Percentiles rank a stretch among this genome's conserved stretches.
Evolutionary conservation across 2,797 vertebrate genomes (phyloP).

Genomic region (Eurystomus glaucurus): DNA sequence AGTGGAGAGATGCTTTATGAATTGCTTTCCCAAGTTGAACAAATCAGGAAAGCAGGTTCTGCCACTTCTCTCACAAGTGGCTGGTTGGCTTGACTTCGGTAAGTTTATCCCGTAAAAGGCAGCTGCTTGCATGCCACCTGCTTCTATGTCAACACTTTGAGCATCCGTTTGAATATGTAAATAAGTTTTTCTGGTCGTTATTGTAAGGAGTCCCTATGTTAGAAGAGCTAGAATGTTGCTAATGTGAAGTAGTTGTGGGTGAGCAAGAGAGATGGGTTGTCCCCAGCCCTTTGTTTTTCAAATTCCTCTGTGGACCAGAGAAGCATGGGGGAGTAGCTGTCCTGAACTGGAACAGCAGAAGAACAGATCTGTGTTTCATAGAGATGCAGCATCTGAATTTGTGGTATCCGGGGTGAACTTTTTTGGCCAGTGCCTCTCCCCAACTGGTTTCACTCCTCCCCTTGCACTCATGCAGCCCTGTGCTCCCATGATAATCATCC

Average conservation of each 20-base stretch:
- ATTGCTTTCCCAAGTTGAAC: background rate
- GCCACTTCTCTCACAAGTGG: rapidly evolving
- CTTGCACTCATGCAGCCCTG: background rate
- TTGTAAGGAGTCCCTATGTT: background rate
- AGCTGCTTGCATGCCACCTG: background rate
- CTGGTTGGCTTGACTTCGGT: background rate
- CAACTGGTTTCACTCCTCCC: background rate
- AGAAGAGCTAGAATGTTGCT: background rate
- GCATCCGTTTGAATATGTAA: background rate
- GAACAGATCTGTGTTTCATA: background rate
- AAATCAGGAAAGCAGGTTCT: background rate
- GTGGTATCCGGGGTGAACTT: background rate
- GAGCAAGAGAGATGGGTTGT: background rate
- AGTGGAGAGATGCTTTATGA: background rate
- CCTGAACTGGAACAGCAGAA: background rate
- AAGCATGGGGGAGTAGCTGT: background rate
- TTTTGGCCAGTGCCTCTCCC: background rate
- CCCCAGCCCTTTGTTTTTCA: background rate
- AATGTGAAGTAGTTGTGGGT: background rate
- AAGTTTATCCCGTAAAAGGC: background rate
- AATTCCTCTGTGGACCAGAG: background rate
- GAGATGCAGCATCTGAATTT: background rate
- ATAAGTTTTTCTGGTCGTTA: background rate
- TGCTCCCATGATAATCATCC: conserved; percentile 76
- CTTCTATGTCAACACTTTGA: background rate